Evolutionary conservation across 1,140 invertebrate species (phyloP).

Genomic region (Tetraneura akinire): DNA sequence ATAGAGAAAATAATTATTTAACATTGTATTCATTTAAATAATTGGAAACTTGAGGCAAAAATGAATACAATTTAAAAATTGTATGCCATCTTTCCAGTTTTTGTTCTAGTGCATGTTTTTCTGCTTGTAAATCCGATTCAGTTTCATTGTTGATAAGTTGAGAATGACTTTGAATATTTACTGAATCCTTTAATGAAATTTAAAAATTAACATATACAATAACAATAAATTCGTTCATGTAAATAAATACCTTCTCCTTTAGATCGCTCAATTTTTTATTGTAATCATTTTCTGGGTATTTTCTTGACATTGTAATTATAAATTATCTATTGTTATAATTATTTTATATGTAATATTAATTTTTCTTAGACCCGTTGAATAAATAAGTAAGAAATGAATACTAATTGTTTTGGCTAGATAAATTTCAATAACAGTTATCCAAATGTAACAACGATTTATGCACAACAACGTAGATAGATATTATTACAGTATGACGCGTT

Average conservation of each 20-base stretch:
- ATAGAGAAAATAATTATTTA: too few relatives aligned
- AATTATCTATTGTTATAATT: too few relatives aligned
- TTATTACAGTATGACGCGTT: too few relatives aligned
- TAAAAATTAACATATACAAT: background rate
- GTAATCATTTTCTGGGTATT: background rate
- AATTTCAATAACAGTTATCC: too few relatives aligned
- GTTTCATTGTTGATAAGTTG: background rate
- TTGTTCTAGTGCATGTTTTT: background rate
- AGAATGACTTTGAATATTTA: background rate
- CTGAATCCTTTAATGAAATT: background rate
- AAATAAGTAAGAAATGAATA: too few relatives aligned
- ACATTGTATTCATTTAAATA: background rate
- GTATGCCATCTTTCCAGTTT: background rate
- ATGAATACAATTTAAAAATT: background rate
- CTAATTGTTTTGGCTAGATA: too few relatives aligned
- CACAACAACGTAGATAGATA: too few relatives aligned
- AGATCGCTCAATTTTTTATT: background rate
- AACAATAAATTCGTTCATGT: background rate
- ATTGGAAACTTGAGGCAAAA: slow-evolving; percentile 1
- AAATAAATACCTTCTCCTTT: background rate
- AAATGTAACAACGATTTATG: too few relatives aligned
- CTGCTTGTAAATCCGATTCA: background rate
- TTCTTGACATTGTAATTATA: background rate
- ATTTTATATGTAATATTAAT: too few relatives aligned
- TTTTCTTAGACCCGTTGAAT: too few relatives aligned